These are phyloP conservation scores for Andinoacara biseriatus DNA, from an alignment of 2,113 vertebrate genomes.

Conservation along the genomic window DNA sequence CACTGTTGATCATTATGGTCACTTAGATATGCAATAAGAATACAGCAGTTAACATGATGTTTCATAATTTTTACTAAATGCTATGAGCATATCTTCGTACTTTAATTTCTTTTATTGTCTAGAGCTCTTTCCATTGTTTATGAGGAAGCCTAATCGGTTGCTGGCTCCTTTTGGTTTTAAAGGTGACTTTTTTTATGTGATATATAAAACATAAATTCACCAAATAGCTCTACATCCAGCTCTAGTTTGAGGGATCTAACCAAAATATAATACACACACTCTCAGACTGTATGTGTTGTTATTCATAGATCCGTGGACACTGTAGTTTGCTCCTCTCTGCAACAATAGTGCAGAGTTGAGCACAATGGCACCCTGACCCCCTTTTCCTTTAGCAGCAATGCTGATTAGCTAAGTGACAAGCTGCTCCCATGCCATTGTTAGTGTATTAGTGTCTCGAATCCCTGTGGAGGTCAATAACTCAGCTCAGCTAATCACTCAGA, in stretches of 20 bases:
- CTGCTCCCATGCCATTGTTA: slow-evolving; percentile 67
- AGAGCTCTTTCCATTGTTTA: neutral
- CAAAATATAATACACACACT: slow-evolving; percentile 20
- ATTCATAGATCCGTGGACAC: slow-evolving; percentile 55
- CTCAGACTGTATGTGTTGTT: slow-evolving; percentile 26
- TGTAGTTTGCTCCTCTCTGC: slow-evolving; percentile 42
- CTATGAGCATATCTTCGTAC: neutral
- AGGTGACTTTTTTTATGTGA: neutral
- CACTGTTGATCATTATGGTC: neutral
- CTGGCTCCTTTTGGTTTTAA: neutral
- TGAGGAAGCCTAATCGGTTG: neutral
- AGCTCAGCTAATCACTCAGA: slow-evolving; percentile 50
- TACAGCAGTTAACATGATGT: neutral
- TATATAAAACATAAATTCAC: neutral
- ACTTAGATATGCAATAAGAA: neutral
- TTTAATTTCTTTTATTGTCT: neutral
- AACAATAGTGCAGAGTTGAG: slow-evolving; percentile 59
- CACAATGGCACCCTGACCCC: slow-evolving; percentile 70
- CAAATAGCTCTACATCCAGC: neutral
- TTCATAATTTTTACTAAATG: neutral
- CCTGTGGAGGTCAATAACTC: slow-evolving; percentile 54
- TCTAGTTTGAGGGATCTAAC: neutral
- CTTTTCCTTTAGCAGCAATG: slow-evolving; percentile 66
- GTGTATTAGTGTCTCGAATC: slow-evolving; percentile 57
- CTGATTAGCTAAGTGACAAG: slow-evolving; percentile 69